Conservation (phyloP, 2,113 vertebrate species). For the Rafetus swinhoei region DNA sequence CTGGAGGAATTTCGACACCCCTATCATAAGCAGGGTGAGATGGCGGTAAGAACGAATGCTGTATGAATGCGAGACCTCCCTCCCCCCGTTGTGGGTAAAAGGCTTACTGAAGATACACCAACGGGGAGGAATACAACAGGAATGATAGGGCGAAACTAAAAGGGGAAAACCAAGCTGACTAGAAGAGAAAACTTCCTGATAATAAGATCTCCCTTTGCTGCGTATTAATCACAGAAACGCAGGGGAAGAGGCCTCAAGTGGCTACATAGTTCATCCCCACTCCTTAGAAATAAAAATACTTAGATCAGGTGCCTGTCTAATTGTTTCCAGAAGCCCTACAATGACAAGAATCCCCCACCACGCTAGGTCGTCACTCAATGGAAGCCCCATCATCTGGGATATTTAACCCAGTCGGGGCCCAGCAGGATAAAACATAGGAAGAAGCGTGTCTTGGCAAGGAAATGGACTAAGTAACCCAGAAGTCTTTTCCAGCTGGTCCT, state of each 20-base stretch:
- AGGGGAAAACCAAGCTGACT: accelerated
- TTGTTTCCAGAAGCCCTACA: neutral
- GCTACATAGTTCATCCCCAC: neutral
- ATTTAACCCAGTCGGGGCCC: neutral
- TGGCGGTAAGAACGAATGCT: accelerated
- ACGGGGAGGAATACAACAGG: neutral
- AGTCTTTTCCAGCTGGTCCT: neutral
- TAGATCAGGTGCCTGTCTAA: too few species aligned
- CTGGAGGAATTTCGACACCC: neutral
- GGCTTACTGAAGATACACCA: neutral
- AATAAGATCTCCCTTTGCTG: neutral
- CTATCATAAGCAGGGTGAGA: neutral
- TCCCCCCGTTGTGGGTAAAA: neutral
- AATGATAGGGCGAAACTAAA: neutral
- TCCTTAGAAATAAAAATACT: neutral
- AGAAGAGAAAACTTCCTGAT: neutral
- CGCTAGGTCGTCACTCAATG: neutral
- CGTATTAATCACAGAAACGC: neutral
- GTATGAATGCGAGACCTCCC: neutral
- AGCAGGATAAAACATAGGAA: neutral
- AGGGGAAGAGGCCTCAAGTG: neutral
- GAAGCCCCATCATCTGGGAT: neutral
- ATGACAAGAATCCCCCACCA: neutral
- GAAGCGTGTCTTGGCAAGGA: neutral
- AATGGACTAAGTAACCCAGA: neutral